phyloP scores from a whole-genome alignment of 2,888 invertebrate species.

The Andrena haemorrhoa region DNA sequence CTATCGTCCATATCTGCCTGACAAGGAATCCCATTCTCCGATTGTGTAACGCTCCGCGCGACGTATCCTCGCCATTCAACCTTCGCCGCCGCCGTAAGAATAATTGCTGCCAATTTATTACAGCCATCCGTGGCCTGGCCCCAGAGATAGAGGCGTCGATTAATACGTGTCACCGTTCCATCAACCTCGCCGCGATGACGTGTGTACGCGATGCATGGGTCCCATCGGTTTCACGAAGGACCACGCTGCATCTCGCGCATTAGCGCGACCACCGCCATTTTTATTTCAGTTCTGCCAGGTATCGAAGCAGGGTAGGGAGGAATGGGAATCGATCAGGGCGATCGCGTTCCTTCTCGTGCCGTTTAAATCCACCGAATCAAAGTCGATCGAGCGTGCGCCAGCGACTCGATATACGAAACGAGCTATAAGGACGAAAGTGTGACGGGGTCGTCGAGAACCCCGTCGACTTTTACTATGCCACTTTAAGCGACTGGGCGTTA shows the following conservation, averaged over 20 bases:
- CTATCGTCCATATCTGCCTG: not conserved
- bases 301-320: not conserved
- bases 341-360: slow-evolving; percentile 28
- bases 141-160: slow-evolving; percentile 46
- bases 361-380: slow-evolving; percentile 48
- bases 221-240: slow-evolving; percentile 38
- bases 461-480: slow-evolving; percentile 65
- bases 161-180: slow-evolving; percentile 50
- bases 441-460: slow-evolving; percentile 8
- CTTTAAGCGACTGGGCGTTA: slow-evolving; percentile 50
- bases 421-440: slow-evolving; percentile 19
- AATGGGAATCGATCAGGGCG: not conserved
- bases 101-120: slow-evolving; percentile 50
- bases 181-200: slow-evolving; percentile 39
- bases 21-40: slow-evolving; percentile 19
- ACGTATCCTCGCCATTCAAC: slow-evolving; percentile 22
- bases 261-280: not conserved
- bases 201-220: slow-evolving; percentile 9
- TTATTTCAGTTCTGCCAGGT: not conserved
- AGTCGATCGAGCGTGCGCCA: slow-evolving; percentile 36
- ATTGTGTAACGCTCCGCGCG: slow-evolving; percentile 37
- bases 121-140: slow-evolving; percentile 19
- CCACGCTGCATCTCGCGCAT: not conserved
- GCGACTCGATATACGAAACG: slow-evolving; percentile 25
- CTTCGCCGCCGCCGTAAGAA: slow-evolving; percentile 28